phyloP scores from a whole-genome alignment of 92 coral and sea anemone genomes.

The Porites divaricata region DNA sequence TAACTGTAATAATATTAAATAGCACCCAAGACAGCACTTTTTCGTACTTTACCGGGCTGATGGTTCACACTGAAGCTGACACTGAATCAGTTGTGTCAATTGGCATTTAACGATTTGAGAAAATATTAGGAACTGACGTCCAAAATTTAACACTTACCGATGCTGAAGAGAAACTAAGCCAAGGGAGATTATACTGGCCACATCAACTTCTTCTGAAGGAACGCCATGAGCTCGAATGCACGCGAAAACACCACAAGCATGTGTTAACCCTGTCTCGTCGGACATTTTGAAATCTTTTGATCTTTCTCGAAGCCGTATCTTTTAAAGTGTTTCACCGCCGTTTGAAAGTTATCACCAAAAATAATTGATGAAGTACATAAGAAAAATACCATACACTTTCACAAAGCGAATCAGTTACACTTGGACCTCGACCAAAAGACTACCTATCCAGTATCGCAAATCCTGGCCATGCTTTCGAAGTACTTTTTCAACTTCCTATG shows the following conservation, averaged over 20 bases:
- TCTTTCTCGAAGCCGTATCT: too few species aligned
- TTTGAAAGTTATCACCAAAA: not conserved
- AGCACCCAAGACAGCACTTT: too few species aligned
- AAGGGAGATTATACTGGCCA: conserved; percentile 87
- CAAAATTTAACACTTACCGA: conserved; percentile 63
- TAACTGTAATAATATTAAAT: too few species aligned
- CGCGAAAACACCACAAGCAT: conserved; percentile 94
- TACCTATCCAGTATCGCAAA: not conserved
- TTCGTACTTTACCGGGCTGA: too few species aligned
- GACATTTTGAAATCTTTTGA: conserved; percentile 32
- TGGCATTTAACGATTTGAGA: not conserved
- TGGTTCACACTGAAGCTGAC: too few species aligned
- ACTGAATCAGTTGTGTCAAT: not conserved
- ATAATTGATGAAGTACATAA: not conserved
- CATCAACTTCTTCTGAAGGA: conserved; percentile 76
- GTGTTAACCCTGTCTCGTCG: conserved; percentile 63
- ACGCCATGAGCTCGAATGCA: conserved; percentile 90
- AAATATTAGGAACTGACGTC: not conserved
- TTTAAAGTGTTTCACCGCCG: not conserved
- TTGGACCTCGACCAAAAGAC: not conserved
- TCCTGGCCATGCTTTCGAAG: not conserved
- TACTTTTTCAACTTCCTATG: not conserved
- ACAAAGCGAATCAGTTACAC: not conserved
- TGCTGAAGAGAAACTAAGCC: conserved; percentile 95
- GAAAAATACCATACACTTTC: not conserved